These are phyloP conservation scores for Hyaena hyaena DNA, from an alignment of 2,113 vertebrate genomes.

Conservation along the genomic window DNA sequence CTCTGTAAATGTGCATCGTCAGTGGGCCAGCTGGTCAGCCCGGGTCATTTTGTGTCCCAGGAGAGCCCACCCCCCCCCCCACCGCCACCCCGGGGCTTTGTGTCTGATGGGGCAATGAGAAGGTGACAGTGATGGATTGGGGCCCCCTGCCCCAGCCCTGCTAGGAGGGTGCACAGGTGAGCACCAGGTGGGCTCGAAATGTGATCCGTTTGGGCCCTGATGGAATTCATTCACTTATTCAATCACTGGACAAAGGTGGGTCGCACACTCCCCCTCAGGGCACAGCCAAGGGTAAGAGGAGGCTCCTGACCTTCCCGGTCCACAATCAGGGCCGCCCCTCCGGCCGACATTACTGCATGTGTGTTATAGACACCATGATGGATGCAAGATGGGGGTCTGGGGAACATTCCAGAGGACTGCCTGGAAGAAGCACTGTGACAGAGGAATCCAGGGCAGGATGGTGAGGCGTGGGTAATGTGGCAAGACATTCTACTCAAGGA, in stretches of 20 bases:
- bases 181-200: not conserved
- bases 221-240: not conserved
- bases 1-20: fast-evolving
- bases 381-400: too few species aligned
- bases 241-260: not conserved
- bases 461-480: not conserved
- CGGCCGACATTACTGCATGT: fast-evolving
- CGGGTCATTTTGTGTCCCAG: fast-evolving
- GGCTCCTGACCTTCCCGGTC: not conserved
- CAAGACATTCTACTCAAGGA: not conserved
- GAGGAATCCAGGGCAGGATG: not conserved
- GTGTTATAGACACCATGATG: not conserved
- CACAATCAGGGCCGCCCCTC: fast-evolving
- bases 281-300: not conserved
- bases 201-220: too few species aligned
- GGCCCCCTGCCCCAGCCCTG: not conserved
- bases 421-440: not conserved
- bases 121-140: not conserved
- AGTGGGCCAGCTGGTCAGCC: fast-evolving
- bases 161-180: not conserved
- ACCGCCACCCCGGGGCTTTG: fast-evolving
- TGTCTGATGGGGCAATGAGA: not conserved
- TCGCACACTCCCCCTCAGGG: too few species aligned
- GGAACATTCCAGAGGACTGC: not conserved
- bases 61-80: not conserved